A percentile compares a stretch with the other conserved stretches of the same genome.
Conservation (phyloP, 2,888 invertebrate genomes). For the Hirtodrosophila alboralis region DNA sequence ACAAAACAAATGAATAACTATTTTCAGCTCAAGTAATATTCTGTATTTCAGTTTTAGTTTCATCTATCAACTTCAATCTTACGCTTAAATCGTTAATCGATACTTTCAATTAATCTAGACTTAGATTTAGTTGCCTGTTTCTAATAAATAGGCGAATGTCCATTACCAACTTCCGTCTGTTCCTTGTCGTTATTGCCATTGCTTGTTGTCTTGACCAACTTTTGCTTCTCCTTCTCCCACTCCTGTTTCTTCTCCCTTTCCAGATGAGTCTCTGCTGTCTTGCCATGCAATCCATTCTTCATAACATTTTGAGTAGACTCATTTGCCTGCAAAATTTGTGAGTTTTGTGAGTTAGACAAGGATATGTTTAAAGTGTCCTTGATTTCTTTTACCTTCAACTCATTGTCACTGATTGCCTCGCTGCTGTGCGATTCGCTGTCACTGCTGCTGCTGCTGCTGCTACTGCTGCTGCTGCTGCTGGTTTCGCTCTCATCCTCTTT, state of each 20-base stretch:
- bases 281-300: too few species aligned
- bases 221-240: slow-evolving; percentile 20
- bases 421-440: slow-evolving; percentile 42
- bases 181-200: slow-evolving; percentile 45
- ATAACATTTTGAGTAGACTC: too few species aligned
- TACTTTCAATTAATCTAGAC: slow-evolving; percentile 68
- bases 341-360: neutral
- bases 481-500: slow-evolving; percentile 49
- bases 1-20: slow-evolving; percentile 21
- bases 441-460: slow-evolving; percentile 28
- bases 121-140: slow-evolving; percentile 59
- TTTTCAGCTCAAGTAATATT: slow-evolving; percentile 39
- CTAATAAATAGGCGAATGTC: slow-evolving; percentile 71
- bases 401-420: slow-evolving; percentile 47
- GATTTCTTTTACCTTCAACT: slow-evolving; percentile 21
- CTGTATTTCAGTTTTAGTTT: slow-evolving; percentile 51
- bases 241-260: slow-evolving; percentile 6
- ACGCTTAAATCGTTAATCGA: slow-evolving; percentile 68
- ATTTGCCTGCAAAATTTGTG: neutral
- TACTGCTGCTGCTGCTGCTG: slow-evolving; percentile 23
- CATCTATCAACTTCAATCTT: slow-evolving; percentile 44
- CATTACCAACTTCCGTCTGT: slow-evolving; percentile 75
- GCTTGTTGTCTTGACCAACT: slow-evolving; percentile 20
- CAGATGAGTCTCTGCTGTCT: slow-evolving; percentile 11
- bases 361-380: too few species aligned